Evolutionary conservation across 2,888 invertebrate genomes (phyloP), one percentile per base, ranked within the genome.

Genomic region (Cerceris ruficornis): DNA sequence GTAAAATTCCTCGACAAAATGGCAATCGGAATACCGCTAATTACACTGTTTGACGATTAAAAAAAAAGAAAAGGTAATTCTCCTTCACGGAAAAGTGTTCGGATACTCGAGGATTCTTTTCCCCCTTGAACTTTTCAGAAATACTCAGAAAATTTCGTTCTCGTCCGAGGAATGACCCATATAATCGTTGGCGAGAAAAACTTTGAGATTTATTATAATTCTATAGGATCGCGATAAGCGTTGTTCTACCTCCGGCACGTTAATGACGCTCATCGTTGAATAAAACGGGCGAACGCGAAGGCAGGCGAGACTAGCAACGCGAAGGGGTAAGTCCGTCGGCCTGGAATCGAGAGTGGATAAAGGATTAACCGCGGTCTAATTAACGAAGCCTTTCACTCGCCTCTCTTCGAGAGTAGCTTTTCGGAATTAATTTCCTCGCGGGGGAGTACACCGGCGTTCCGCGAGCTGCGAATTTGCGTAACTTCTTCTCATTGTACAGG

Each of bases 311-410:
- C 52, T 41, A 41, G 15, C 43, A 62, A 58, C 42, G 17, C 41
- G 28, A 28, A 49, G 9, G 15, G 39, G 17, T 50, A 55, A 66
- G 69, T 54, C 46, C 13, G 66, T 17, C 17, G 9, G n/a, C 52
- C 61, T 43, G 75, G 74, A 76, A 81, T 73, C 68, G 70, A 55
- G 67, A 65, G 64, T 70, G 79, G 81, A 82, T 77, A 64, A 77
- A 80, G 69, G 72, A 81, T 85, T 77, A 87, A 87, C 81, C 79
- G 78, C 67, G 66, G 77, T 82, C 71, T 84, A 88, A 88, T 88
- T 85, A 85, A 82, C 83, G 75, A 64, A 72, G 70, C 54, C 79
- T 75, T 80, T 81, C 71, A 58, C 71, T 77, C 74, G 59, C 69
- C 59, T 74, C 74, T 80, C 64, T 75, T 75, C 68, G 62, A 50